Conservation (phyloP, 2,888 invertebrate genomes). For the Oligia fasciuncula region DNA sequence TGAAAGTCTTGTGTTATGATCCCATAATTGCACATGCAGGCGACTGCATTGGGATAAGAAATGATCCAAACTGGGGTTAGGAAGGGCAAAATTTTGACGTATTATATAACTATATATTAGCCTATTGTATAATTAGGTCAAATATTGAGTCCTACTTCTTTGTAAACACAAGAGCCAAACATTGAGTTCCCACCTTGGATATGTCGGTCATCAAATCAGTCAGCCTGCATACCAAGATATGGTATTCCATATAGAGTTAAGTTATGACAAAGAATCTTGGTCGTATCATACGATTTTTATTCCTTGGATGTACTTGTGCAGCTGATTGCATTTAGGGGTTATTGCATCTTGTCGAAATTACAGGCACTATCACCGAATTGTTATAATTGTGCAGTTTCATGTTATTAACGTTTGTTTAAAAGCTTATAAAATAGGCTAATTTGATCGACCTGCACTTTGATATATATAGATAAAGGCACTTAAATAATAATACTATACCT, state of each 20-base stretch:
- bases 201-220: background rate
- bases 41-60: no score
- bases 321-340: background rate
- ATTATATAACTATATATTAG: background rate
- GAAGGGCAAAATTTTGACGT: background rate
- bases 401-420: background rate
- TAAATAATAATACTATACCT: conserved; percentile 79
- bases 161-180: background rate
- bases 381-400: no score
- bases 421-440: background rate
- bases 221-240: background rate
- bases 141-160: background rate
- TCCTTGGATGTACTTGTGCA: background rate
- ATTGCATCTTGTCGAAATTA: background rate
- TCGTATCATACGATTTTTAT: background rate
- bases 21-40: background rate
- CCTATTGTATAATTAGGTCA: background rate
- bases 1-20: background rate
- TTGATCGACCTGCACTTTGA: background rate
- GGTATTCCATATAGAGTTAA: background rate
- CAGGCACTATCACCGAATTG: background rate
- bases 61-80: background rate
- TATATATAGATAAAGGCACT: background rate
- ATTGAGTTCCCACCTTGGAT: background rate
- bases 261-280: background rate